Evolutionary conservation across 1,140 invertebrate species (phyloP).

Genomic region (Hetaerina americana): DNA sequence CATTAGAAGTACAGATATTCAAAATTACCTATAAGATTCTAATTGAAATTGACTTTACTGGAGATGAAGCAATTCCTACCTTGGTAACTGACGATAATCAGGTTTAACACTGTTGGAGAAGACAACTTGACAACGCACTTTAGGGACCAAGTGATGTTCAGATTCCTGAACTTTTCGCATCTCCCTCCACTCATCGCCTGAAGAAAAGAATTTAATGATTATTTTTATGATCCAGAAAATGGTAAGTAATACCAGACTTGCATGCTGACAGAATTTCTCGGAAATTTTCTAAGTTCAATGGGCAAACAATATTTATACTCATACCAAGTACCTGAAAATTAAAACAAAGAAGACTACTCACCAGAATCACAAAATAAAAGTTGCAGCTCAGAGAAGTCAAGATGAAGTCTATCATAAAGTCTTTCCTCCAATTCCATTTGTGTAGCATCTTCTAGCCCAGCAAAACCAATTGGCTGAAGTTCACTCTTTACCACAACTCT

Average conservation of each 20-base stretch:
- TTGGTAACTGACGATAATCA: slow-evolving; percentile 57
- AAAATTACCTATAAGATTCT: too few species aligned
- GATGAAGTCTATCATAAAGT: slow-evolving; percentile 62
- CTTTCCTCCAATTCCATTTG: slow-evolving; percentile 71
- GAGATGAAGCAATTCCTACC: slow-evolving; percentile 29
- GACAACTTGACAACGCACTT: slow-evolving; percentile 50
- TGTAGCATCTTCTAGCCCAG: slow-evolving; percentile 56
- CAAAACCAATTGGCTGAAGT: slow-evolving; percentile 48
- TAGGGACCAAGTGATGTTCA: slow-evolving; percentile 60
- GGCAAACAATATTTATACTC: too few species aligned
- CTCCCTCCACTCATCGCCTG: slow-evolving; percentile 61
- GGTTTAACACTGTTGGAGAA: slow-evolving; percentile 64
- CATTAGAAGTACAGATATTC: too few species aligned
- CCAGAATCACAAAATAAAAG: slow-evolving; percentile 42
- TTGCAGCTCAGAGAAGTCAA: slow-evolving; percentile 54
- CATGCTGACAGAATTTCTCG: too few species aligned
- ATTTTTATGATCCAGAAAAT: too few species aligned
- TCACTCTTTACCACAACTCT: slow-evolving; percentile 57
- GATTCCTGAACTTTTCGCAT: slow-evolving; percentile 54
- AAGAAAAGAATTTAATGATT: slow-evolving; percentile 9
- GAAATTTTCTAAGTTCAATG: too few species aligned
- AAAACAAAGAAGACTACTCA: slow-evolving; percentile 13
- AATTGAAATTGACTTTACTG: background rate
- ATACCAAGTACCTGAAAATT: background rate
- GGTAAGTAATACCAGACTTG: too few species aligned